Evolutionary conservation across 2,113 vertebrate genomes (phyloP), one percentile per base, ranked within the genome.

Genomic region (Boulengeromyrus knoepffleri): DNA sequence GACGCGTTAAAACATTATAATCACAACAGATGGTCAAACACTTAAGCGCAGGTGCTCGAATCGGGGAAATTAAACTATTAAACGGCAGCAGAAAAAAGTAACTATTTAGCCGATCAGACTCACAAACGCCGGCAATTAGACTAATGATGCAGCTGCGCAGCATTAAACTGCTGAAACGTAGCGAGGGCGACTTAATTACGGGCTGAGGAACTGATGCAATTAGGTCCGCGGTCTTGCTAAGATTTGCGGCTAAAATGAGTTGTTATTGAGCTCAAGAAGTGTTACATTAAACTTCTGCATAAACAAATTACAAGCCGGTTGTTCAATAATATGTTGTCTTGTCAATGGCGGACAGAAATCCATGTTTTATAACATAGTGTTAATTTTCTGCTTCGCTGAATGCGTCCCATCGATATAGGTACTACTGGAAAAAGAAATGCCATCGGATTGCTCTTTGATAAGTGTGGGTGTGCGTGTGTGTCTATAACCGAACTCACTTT

Each of bases 311-410:
- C 96, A 96, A 96, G 96, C 95, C 88, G 45, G 92, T 92, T 45
- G 91, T 94, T 94, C 94, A 89, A 95, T 96, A 96, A 96, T 96
- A 94, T 94, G 91, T 94, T 95, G 95, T 95, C 95, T 95, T 95
- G 95, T 95, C 96, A 95, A 85, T 88, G 90, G 52, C 92, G 94
- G 95, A 95, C 94, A 95, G 95, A 95, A 96, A 96, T 96, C 95
- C 92, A 96, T 96, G 94, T 84, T 92, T 94, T 94, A 94, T 96
- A 96, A 96, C 95, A 95, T 94, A 93, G 94, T 96, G 95, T 96
- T 96, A 94, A 96, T 96, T 96, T 96, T 96, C 96, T 96, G 96
- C 95, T 95, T 93, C 95, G 95, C 94, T 96, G 96, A 95, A 92
- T 92, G 91, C 91, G 90, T 89, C 92, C 90, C 92, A 96, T 96